Conservation (phyloP, 2,113 vertebrate species). For the Propithecus coquereli region DNA sequence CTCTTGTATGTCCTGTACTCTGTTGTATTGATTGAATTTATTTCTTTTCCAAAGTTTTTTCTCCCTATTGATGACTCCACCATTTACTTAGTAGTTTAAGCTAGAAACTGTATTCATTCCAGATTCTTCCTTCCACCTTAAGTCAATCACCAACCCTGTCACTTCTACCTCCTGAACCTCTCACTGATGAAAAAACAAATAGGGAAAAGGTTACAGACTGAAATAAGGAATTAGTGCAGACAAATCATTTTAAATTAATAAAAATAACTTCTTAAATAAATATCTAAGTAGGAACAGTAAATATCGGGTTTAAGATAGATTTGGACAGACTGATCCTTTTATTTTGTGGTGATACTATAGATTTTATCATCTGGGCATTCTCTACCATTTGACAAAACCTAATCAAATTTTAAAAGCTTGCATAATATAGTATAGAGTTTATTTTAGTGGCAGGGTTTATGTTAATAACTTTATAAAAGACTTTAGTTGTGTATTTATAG, state of each 20-base stretch:
- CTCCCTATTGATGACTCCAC: not conserved
- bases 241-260: not conserved
- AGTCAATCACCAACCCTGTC: not conserved
- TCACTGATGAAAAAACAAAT: not conserved
- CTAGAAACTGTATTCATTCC: not conserved
- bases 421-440: not conserved
- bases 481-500: not conserved
- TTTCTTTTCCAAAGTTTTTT: not conserved
- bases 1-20: not conserved
- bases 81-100: not conserved
- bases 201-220: not conserved
- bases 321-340: not conserved
- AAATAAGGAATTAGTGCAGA: not conserved
- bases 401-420: not conserved
- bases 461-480: not conserved
- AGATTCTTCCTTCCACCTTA: not conserved
- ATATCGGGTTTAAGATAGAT: not conserved
- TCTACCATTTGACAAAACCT: not conserved
- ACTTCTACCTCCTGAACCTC: not conserved
- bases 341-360: not conserved
- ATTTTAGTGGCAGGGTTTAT: not conserved
- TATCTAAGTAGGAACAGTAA: not conserved
- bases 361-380: not conserved
- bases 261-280: slow-evolving; percentile 19
- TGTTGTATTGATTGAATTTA: not conserved